Base-by-base conservation (phyloP, 2,888 invertebrate genomes). In the Agapostemon virescens region DNA sequence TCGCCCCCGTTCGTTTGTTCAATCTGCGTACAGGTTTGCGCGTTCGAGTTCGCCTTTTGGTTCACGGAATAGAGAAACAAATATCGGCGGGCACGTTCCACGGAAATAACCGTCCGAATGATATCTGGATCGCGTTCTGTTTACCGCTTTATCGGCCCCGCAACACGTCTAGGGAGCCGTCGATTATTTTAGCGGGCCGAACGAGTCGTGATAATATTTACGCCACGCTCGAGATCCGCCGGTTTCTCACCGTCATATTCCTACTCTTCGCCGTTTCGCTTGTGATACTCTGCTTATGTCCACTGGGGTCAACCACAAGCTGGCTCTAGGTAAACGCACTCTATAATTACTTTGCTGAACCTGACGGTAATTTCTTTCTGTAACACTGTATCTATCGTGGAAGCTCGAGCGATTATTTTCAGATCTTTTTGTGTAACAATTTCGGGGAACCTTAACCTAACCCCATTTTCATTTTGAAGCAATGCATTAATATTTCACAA, bases 41-140 rank as follows among this genome's bases (percentile, higher is more conserved):
- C 40, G 55, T 26, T 26, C 55, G 55, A 55, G 55, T 55, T 55
- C 45, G 45, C 45, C 45, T 20, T 26, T 26, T 23, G 33, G 23
- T 61, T 69, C 69, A 64, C 49, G 36, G 71, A 73, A 80, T n/a
- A 23, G 36, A 63, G 55, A 76, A 75, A 75, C 64, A 74, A 72
- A 72, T 70, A 64, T 67, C 69, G n/a, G 4, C 23, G 45, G 17
- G n/a, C 23, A 49, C 52, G 68, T 45, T 64, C 38, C 71, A 20
- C n/a, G 40, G 68, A 79, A 79, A 73, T 69, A 78, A 69, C 77
- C 52, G 66, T 15, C 26, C 33, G 58, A 63, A 36, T 52, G 55
- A 77, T 79, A 77, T 77, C 77, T 79, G 68, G 68, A 68, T 71
- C 42, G 23, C 40, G 42, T 79, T 76, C 49, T 26, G 45, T 49